Conservation (phyloP, 2,888 invertebrate species). For the Lissonota sp. region DNA sequence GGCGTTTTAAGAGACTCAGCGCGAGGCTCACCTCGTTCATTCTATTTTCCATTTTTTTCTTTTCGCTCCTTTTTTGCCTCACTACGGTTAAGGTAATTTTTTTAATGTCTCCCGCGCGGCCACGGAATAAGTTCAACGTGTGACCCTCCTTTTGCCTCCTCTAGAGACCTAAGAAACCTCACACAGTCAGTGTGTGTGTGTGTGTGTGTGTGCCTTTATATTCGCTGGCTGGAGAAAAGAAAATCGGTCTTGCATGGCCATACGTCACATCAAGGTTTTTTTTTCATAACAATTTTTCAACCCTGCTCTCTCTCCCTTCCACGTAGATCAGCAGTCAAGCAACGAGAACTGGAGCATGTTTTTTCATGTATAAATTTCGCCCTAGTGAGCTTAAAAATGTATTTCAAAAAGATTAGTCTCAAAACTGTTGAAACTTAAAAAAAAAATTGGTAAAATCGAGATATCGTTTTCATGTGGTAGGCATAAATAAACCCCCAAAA, state of each 20-base stretch:
- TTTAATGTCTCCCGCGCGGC: slow-evolving; percentile 58
- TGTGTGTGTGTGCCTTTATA: too few species aligned
- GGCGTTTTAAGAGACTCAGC: slow-evolving; percentile 52
- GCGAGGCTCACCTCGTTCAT: slow-evolving; percentile 26
- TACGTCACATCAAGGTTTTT: slow-evolving; percentile 43
- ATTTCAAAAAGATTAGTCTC: neutral
- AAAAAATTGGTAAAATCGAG: too few species aligned
- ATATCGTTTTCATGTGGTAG: too few species aligned
- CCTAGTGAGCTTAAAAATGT: neutral
- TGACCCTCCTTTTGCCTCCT: slow-evolving; percentile 2
- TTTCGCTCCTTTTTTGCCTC: slow-evolving; percentile 18
- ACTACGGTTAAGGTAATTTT: slow-evolving; percentile 65
- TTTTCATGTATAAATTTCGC: neutral
- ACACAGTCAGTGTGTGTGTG: neutral
- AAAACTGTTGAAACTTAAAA: too few species aligned
- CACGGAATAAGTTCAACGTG: slow-evolving; percentile 49
- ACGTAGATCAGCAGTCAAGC: neutral
- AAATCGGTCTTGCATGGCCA: neutral
- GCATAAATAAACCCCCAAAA: too few species aligned
- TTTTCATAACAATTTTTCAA: slow-evolving; percentile 53
- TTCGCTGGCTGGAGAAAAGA: neutral
- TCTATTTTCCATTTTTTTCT: slow-evolving; percentile 11
- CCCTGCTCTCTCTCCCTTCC: slow-evolving; percentile 1
- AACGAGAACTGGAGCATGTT: neutral
- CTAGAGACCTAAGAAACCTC: neutral